Evolutionary conservation across 2,888 invertebrate genomes (phyloP).

Genomic region (Strigamia crassipes): DNA sequence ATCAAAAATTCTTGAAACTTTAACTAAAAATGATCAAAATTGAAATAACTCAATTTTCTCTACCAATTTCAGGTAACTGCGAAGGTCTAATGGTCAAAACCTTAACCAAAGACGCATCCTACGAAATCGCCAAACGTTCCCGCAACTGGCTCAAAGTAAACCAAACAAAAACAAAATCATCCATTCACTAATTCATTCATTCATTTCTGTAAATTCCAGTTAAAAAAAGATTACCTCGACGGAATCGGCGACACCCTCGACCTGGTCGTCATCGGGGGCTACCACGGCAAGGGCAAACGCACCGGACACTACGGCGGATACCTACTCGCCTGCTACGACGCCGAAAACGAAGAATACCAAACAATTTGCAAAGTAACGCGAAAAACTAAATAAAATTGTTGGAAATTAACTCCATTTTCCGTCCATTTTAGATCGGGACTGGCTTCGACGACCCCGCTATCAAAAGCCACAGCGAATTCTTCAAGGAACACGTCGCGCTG

Average conservation of each 20-base stretch:
- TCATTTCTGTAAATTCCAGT: too few relatives aligned
- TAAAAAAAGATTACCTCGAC: slow-evolving; percentile 97
- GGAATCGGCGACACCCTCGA: slow-evolving; percentile 96
- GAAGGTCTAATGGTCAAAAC: slow-evolving; percentile 99
- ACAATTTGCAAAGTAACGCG: slow-evolving; percentile 90
- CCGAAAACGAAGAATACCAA: slow-evolving; percentile 88
- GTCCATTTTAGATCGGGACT: slow-evolving; percentile 81
- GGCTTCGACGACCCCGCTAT: slow-evolving; percentile 94
- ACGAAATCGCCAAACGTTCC: slow-evolving; percentile 95
- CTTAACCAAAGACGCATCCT: slow-evolving; percentile 82
- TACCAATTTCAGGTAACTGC: slow-evolving; percentile 76
- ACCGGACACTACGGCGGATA: slow-evolving; percentile 94
- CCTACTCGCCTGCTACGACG: slow-evolving; percentile 89
- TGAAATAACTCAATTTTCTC: too few relatives aligned
- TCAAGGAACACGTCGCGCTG: slow-evolving; percentile 76
- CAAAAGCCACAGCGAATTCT: slow-evolving; percentile 72
- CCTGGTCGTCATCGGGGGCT: slow-evolving; percentile 93
- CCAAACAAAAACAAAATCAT: too few relatives aligned
- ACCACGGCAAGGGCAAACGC: slow-evolving; percentile 88
- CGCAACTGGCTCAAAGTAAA: slow-evolving; percentile 83
- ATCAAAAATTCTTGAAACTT: too few relatives aligned
- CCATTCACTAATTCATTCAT: too few relatives aligned
- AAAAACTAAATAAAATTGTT: too few relatives aligned
- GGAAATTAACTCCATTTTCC: too few relatives aligned
- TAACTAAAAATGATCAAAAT: too few relatives aligned